Conservation (phyloP, 1,140 invertebrate species). For the Trichonephila inaurata region DNA sequence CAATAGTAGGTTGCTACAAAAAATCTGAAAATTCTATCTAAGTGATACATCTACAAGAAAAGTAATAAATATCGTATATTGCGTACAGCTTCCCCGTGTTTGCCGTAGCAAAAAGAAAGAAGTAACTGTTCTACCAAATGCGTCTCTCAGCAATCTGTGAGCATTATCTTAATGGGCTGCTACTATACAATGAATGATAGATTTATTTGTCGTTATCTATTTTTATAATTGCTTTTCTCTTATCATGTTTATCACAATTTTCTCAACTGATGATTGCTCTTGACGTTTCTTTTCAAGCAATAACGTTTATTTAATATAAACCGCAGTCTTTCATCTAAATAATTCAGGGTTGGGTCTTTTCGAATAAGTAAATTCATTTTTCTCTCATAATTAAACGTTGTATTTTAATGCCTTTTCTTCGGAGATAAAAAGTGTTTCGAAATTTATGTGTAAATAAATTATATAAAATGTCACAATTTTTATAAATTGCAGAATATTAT, state of each 20-base stretch:
- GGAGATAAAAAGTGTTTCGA: too few relatives aligned
- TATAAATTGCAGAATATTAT: too few relatives aligned
- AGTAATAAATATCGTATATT: background rate
- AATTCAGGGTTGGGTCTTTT: background rate
- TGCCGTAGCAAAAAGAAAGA: background rate
- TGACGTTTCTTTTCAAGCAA: slow-evolving; percentile 6
- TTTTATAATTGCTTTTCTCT: background rate
- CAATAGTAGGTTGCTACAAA: background rate
- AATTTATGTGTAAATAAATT: too few relatives aligned
- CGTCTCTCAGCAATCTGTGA: background rate
- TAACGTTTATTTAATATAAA: background rate
- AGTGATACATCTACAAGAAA: background rate
- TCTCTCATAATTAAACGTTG: too few relatives aligned
- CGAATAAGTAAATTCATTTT: too few relatives aligned
- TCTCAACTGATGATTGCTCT: background rate
- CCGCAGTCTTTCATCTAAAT: background rate
- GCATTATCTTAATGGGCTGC: slow-evolving; percentile 33
- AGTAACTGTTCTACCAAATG: background rate
- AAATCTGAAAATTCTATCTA: background rate
- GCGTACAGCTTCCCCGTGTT: background rate
- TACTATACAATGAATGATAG: slow-evolving; percentile 18
- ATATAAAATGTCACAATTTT: too few relatives aligned
- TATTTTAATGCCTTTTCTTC: too few relatives aligned
- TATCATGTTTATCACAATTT: slow-evolving; percentile 27
- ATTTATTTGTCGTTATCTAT: slow-evolving; percentile 29